Conservation (phyloP, 2,888 invertebrate species). For the Mylabris sibirica region DNA sequence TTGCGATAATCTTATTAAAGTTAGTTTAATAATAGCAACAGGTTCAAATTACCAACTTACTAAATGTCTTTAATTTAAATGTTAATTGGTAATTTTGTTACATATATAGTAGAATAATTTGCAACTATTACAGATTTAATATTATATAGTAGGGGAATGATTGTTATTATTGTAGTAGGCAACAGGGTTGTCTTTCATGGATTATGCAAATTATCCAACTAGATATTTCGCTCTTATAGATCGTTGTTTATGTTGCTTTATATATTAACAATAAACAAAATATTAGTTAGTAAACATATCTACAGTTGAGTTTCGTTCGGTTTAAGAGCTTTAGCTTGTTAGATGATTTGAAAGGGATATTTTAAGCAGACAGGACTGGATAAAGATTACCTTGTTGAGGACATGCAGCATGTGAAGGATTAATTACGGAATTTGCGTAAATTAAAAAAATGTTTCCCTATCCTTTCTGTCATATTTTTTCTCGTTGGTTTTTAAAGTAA, state of each 20-base stretch:
- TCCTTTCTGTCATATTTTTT: background rate
- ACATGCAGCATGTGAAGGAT: background rate
- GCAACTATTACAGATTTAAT: slow-evolving; percentile 17
- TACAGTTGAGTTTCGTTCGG: background rate
- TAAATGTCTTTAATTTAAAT: slow-evolving; percentile 21
- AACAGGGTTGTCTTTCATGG: slow-evolving; percentile 18
- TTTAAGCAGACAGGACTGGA: background rate
- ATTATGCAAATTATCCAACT: slow-evolving; percentile 19
- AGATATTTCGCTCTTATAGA: background rate
- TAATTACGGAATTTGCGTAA: background rate
- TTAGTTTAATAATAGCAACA: slow-evolving; percentile 24
- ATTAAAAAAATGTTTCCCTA: background rate
- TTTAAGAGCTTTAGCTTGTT: slow-evolving; percentile 3
- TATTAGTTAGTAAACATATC: background rate
- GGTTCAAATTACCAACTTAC: slow-evolving; percentile 24
- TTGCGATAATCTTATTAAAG: background rate
- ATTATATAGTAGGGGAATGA: slow-evolving; percentile 18
- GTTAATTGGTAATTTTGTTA: slow-evolving; percentile 27
- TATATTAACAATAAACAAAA: background rate
- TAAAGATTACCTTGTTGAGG: background rate
- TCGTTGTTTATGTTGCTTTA: background rate
- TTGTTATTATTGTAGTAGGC: slow-evolving; percentile 1
- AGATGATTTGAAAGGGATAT: background rate
- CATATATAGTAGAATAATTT: slow-evolving; percentile 17
- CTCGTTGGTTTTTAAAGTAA: background rate